Percentiles rank a stretch among this genome's conserved stretches.
Evolutionary conservation across 1,140 invertebrate species (phyloP).

Genomic region (Leptinotarsa texana): DNA sequence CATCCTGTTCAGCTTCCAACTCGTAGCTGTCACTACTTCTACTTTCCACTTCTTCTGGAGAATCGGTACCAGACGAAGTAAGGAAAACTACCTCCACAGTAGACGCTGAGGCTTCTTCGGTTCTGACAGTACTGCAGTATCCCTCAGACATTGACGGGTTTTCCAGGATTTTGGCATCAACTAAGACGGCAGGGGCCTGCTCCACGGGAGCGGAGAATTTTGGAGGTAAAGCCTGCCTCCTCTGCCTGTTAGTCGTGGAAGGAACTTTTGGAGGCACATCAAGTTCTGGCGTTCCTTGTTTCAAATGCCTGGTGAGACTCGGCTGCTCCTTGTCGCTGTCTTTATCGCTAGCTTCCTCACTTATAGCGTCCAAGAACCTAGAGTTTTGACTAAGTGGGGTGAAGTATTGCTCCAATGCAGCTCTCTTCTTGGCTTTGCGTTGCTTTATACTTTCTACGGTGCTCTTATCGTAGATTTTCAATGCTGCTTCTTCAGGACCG

Average conservation of each 20-base stretch:
- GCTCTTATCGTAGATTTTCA: constrained; percentile 40
- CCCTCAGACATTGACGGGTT: constrained; percentile 27
- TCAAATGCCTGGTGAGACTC: constrained; percentile 32
- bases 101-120: constrained; percentile 11
- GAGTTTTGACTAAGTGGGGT: constrained; percentile 59
- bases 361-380: constrained; percentile 68
- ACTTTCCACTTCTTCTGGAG: constrained; percentile 13
- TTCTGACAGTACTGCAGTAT: background rate
- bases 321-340: constrained; percentile 57
- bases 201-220: background rate
- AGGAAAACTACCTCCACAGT: constrained; percentile 32
- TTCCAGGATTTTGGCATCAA: constrained; percentile 42
- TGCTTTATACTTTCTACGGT: constrained; percentile 41
- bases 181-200: constrained; percentile 36
- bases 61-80: constrained; percentile 28
- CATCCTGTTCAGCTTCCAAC: background rate
- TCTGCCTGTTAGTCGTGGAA: constrained; percentile 9
- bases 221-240: background rate
- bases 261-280: constrained; percentile 28
- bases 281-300: constrained; percentile 45
- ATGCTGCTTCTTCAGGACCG: constrained; percentile 48
- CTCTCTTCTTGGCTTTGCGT: constrained; percentile 61
- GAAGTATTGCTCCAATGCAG: constrained; percentile 61
- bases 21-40: constrained; percentile 3
- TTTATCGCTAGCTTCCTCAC: constrained; percentile 67